A percentile compares a stretch with the other conserved stretches of the same genome.
Evolutionary conservation across 2,797 vertebrate genomes (phyloP).

Genomic region (Harpagifer antarcticus): DNA sequence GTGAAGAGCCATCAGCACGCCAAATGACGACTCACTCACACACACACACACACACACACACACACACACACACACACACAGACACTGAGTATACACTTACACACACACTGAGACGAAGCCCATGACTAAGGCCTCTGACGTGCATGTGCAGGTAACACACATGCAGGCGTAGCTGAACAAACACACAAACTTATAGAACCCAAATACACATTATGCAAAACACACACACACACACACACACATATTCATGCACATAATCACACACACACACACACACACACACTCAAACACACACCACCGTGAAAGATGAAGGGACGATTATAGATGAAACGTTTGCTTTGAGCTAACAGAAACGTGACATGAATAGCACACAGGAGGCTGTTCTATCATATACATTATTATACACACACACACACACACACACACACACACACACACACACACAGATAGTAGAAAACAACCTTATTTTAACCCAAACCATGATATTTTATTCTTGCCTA

Average conservation of each 20-base stretch:
- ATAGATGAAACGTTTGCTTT: constrained; percentile 71
- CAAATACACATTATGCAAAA: constrained; percentile 49
- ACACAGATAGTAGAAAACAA: not conserved
- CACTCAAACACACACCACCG: constrained; percentile 50
- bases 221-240: constrained; percentile 49
- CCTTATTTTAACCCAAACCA: too few species aligned
- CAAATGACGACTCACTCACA: constrained; percentile 15
- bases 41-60: too few species aligned
- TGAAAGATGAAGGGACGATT: constrained; percentile 74
- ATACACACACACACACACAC: constrained; percentile 14
- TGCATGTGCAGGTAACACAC: constrained; percentile 29
- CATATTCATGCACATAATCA: constrained; percentile 4
- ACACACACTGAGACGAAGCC: constrained; percentile 36
- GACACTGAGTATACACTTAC: not conserved
- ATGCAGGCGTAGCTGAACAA: constrained; percentile 34
- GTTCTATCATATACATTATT: constrained; percentile 14
- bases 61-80: too few species aligned
- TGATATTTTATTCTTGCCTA: too few species aligned
- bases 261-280: constrained; percentile 20
- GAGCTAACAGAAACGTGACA: constrained; percentile 60
- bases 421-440: constrained; percentile 6
- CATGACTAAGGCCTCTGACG: constrained; percentile 48
- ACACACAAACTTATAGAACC: constrained; percentile 35
- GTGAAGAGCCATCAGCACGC: constrained; percentile 68
- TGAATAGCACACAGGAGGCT: constrained; percentile 53